A percentile compares a stretch with the other conserved stretches of the same genome.
Evolutionary conservation across 2,797 vertebrate genomes (phyloP).

Genomic region (Trachops cirrhosus): DNA sequence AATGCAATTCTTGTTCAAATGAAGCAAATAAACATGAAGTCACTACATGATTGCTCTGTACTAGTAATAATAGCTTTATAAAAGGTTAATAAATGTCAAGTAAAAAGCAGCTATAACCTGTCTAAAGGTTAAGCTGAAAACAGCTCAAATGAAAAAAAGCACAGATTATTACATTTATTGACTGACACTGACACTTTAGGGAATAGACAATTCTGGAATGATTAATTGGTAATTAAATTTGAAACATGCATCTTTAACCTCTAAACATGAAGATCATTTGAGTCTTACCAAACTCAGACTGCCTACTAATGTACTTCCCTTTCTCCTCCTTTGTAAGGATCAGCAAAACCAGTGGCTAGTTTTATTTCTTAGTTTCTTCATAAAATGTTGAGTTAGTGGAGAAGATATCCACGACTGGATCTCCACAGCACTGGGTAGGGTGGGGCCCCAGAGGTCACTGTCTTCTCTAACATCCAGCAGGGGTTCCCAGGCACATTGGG

Average conservation of each 20-base stretch:
- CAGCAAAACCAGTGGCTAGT: not conserved
- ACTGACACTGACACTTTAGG: constrained; percentile 21
- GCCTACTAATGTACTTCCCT: not conserved
- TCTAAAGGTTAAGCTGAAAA: constrained; percentile 52
- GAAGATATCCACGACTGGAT: not conserved
- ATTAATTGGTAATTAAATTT: constrained; percentile 64
- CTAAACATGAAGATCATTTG: constrained; percentile 35
- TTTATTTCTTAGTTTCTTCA: not conserved
- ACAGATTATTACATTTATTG: constrained; percentile 39
- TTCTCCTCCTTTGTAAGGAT: not conserved
- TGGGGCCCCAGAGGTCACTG: not conserved
- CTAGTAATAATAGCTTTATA: constrained; percentile 44
- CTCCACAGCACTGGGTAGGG: not conserved
- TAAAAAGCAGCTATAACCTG: constrained; percentile 47
- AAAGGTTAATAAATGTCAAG: constrained; percentile 59
- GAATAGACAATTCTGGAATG: constrained; percentile 34
- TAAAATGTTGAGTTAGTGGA: not conserved
- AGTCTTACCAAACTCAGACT: not conserved
- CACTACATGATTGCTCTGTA: not conserved
- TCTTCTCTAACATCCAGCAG: not conserved
- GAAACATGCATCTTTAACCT: constrained; percentile 30
- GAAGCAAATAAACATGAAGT: constrained; percentile 44
- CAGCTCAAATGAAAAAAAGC: constrained; percentile 25
- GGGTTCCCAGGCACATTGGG: not conserved
- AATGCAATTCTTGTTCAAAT: constrained; percentile 21